phyloP scores from a whole-genome alignment of 2,113 vertebrate genomes.

The Xenopus laevis region DNA sequence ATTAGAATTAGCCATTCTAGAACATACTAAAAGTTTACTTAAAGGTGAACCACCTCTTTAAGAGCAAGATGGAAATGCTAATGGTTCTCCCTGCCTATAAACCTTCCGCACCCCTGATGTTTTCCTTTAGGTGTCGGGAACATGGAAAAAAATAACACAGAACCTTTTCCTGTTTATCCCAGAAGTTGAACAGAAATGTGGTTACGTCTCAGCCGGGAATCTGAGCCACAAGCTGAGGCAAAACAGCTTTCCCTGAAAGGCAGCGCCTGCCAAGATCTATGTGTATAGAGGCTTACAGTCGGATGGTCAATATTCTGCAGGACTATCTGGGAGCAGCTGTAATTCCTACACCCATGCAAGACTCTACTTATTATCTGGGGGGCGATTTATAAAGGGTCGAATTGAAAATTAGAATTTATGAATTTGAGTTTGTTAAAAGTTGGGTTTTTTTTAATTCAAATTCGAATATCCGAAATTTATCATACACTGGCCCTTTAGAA shows the following conservation, averaged over 20 bases:
- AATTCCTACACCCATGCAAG: neutral
- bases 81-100: too few species aligned
- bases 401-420: too few species aligned
- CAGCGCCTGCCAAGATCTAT: neutral
- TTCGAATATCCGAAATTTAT: too few species aligned
- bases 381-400: too few species aligned
- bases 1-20: too few species aligned
- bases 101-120: neutral
- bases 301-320: neutral
- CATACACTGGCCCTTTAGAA: too few species aligned
- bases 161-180: conserved; percentile 15
- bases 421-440: too few species aligned
- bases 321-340: conserved; percentile 5
- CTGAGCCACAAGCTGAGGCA: neutral
- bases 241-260: conserved; percentile 18
- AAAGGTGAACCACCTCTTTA: too few species aligned
- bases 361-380: too few species aligned
- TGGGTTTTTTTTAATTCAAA: too few species aligned
- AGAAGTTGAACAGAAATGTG: conserved; percentile 10
- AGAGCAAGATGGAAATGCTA: too few species aligned
- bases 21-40: too few species aligned
- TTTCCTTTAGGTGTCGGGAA: conserved; percentile 24
- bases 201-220: conserved; percentile 8
- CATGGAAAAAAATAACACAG: neutral
- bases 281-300: neutral